These are phyloP conservation scores for Hydra vulgaris DNA, from an alignment of 30 jellyfish, hydroid and myxozoan species.

Conservation along the genomic window DNA sequence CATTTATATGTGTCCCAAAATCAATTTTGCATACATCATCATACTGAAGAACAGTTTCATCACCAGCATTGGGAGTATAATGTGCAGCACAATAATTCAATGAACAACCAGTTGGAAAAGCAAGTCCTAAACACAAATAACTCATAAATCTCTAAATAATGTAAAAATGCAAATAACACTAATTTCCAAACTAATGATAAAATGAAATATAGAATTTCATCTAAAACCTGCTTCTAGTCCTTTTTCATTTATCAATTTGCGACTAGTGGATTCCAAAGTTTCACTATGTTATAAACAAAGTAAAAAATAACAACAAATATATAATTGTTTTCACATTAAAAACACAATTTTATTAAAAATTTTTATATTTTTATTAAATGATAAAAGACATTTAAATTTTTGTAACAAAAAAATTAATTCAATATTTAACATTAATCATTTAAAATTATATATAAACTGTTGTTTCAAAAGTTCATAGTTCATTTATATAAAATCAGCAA, in stretches of 20 bases:
- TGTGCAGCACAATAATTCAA: conserved; percentile 96
- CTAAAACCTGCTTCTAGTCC: conserved; percentile 89
- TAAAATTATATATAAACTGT: too few relatives aligned
- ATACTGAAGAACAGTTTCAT: conserved; percentile 85
- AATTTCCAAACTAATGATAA: background rate
- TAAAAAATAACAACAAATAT: too few relatives aligned
- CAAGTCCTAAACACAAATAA: conserved; percentile 49
- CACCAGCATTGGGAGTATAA: conserved; percentile 99
- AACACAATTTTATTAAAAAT: too few relatives aligned
- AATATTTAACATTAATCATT: too few relatives aligned
- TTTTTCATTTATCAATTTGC: conserved; percentile 78
- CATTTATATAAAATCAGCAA: too few relatives aligned
- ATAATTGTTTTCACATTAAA: too few relatives aligned
- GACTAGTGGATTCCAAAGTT: conserved; percentile 80
- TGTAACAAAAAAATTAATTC: too few relatives aligned
- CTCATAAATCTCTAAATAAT: background rate
- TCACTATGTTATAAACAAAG: conserved; percentile 39
- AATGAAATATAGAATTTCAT: background rate
- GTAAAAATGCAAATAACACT: background rate
- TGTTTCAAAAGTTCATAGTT: too few relatives aligned
- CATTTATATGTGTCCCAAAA: conserved; percentile 96
- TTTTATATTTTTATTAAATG: too few relatives aligned
- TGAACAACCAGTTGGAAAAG: conserved; percentile 99
- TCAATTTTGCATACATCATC: conserved; percentile 98
- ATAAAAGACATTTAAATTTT: too few relatives aligned